Evolutionary conservation across 2,888 invertebrate genomes (phyloP).

Genomic region (Dasysyrphus tricinctus): DNA sequence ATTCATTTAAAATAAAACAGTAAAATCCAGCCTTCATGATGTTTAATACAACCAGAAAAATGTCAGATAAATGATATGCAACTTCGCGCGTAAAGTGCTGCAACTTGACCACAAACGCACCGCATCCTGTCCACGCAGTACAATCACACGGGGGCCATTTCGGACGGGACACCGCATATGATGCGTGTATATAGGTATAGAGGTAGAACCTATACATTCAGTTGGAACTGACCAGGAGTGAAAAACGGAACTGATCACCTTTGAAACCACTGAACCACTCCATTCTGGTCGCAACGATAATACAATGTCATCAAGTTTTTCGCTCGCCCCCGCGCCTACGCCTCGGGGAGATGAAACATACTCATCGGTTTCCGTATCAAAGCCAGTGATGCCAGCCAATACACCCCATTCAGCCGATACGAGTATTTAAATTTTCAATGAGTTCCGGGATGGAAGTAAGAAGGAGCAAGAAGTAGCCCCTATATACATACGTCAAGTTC

Average conservation of each 20-base stretch:
- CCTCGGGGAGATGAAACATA: neutral
- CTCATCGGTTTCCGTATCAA: neutral
- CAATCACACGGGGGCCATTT: slow-evolving; percentile 22
- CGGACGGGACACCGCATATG: neutral
- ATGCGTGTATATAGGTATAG: neutral
- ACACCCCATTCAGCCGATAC: neutral
- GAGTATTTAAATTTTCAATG: neutral
- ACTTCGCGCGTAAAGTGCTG: slow-evolving; percentile 30
- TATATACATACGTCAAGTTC: slow-evolving; percentile 4
- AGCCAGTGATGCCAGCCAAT: neutral
- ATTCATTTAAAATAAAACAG: slow-evolving; percentile 32
- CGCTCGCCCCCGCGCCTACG: neutral
- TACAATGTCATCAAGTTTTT: slow-evolving; percentile 50
- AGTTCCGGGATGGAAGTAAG: neutral
- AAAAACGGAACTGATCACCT: slow-evolving; percentile 61
- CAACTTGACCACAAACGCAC: slow-evolving; percentile 44
- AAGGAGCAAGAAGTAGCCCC: neutral
- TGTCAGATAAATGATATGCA: slow-evolving; percentile 61
- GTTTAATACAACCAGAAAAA: slow-evolving; percentile 60
- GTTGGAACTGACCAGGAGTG: slow-evolving; percentile 4
- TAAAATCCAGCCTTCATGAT: slow-evolving; percentile 20
- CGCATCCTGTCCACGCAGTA: slow-evolving; percentile 30
- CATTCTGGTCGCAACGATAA: slow-evolving; percentile 49
- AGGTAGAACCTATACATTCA: too few relatives aligned
- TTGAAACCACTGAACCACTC: slow-evolving; percentile 58